A percentile compares a stretch with the other conserved stretches of the same genome.
These are phyloP conservation scores for Gastracanthus pulcherrimus DNA, from an alignment of 2,888 invertebrate genomes.

Conservation along the genomic window DNA sequence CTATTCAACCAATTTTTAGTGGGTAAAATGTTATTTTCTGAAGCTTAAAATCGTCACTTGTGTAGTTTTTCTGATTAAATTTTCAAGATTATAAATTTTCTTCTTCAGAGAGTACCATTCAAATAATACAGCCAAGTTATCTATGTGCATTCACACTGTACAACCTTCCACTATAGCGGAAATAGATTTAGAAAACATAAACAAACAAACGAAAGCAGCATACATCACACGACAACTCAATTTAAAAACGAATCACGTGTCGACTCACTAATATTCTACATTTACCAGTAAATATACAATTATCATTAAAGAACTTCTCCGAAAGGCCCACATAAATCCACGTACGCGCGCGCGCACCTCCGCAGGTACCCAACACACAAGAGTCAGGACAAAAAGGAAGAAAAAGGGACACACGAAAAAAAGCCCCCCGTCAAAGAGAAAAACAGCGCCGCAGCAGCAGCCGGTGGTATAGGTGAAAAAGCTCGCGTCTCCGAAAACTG, in stretches of 20 bases:
- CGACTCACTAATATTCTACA: slow-evolving; percentile 48
- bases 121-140: too few species aligned
- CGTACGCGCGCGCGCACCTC: neutral
- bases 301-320: slow-evolving; percentile 41
- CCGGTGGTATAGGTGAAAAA: slow-evolving; percentile 61
- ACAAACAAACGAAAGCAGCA: neutral
- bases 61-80: too few species aligned
- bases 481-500: slow-evolving; percentile 69
- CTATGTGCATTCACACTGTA: too few species aligned
- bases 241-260: slow-evolving; percentile 29
- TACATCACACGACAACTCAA: too few species aligned
- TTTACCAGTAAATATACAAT: slow-evolving; percentile 44
- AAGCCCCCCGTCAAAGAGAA: neutral
- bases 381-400: neutral
- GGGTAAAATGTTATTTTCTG: too few species aligned
- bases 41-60: too few species aligned
- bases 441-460: neutral
- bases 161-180: too few species aligned
- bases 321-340: slow-evolving; percentile 40
- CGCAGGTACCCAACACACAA: neutral
- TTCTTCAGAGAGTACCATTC: too few species aligned
- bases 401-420: neutral
- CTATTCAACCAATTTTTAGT: too few species aligned
- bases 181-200: neutral
- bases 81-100: too few species aligned